Evolutionary conservation across 2,113 vertebrate species (phyloP).

Genomic region (Coreoperca whiteheadi): DNA sequence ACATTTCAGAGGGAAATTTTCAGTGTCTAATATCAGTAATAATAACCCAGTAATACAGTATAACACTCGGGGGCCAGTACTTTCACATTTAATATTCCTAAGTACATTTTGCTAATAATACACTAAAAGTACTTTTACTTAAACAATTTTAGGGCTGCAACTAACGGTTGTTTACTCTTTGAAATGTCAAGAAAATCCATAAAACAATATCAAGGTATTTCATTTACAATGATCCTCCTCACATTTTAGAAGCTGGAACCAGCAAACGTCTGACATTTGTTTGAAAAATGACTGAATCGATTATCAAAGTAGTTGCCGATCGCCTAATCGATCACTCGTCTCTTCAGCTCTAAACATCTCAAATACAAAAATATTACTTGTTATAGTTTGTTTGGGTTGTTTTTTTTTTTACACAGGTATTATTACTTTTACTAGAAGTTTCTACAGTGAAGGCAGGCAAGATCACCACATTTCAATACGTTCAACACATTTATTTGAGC

Average conservation of each 20-base stretch:
- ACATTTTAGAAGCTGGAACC: not conserved
- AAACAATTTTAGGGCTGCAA: too few species aligned
- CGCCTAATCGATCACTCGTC: not conserved
- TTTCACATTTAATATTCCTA: not conserved
- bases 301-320: not conserved
- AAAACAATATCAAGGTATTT: too few species aligned
- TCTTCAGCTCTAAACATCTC: not conserved
- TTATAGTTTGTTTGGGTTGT: not conserved
- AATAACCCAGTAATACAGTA: too few species aligned
- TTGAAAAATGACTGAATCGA: not conserved
- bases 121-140: not conserved
- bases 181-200: too few species aligned
- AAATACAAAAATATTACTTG: not conserved
- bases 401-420: not conserved
- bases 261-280: not conserved
- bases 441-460: not conserved
- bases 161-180: too few species aligned
- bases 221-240: too few species aligned
- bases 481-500: slow-evolving; percentile 83
- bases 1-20: too few species aligned
- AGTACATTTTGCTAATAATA: not conserved
- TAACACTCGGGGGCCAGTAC: not conserved
- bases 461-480: slow-evolving; percentile 6
- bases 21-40: too few species aligned
- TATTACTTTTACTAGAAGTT: not conserved